These are phyloP conservation scores for Helleia helle DNA, from an alignment of 2,888 invertebrate species.

Conservation along the genomic window DNA sequence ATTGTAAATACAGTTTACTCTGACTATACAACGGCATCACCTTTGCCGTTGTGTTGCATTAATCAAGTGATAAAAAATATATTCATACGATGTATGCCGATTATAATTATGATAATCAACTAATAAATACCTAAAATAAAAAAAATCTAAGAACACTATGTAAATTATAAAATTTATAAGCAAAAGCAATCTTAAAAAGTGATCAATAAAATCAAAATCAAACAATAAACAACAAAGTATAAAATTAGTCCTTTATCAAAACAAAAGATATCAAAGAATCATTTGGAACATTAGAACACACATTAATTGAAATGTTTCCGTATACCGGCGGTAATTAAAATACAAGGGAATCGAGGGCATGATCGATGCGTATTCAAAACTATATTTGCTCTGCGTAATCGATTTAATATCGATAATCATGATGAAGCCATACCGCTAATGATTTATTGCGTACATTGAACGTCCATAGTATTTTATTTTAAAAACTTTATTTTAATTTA, in stretches of 20 bases:
- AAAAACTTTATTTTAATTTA: too few relatives aligned
- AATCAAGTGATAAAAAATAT: too few relatives aligned
- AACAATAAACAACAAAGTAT: slow-evolving; percentile 9
- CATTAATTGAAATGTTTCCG: slow-evolving; percentile 67
- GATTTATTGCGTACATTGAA: not conserved
- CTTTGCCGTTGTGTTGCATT: too few relatives aligned
- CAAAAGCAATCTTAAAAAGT: too few relatives aligned
- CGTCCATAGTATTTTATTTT: not conserved
- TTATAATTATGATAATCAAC: too few relatives aligned
- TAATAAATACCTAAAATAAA: too few relatives aligned
- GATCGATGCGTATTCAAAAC: slow-evolving; percentile 1
- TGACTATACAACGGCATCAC: too few relatives aligned
- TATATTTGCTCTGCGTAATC: slow-evolving; percentile 4
- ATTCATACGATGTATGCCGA: too few relatives aligned
- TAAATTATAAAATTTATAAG: too few relatives aligned
- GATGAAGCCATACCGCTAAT: not conserved
- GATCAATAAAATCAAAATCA: too few relatives aligned
- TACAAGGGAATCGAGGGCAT: slow-evolving; percentile 46
- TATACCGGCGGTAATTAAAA: slow-evolving; percentile 65
- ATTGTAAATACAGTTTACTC: too few relatives aligned
- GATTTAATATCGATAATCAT: slow-evolving; percentile 9
- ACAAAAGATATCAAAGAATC: slow-evolving; percentile 25
- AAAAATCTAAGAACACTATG: too few relatives aligned
- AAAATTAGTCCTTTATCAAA: slow-evolving; percentile 9
- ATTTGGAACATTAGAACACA: slow-evolving; percentile 49